These are phyloP conservation scores for Lithophane socia DNA, from an alignment of 2,888 invertebrate genomes.

Conservation along the genomic window DNA sequence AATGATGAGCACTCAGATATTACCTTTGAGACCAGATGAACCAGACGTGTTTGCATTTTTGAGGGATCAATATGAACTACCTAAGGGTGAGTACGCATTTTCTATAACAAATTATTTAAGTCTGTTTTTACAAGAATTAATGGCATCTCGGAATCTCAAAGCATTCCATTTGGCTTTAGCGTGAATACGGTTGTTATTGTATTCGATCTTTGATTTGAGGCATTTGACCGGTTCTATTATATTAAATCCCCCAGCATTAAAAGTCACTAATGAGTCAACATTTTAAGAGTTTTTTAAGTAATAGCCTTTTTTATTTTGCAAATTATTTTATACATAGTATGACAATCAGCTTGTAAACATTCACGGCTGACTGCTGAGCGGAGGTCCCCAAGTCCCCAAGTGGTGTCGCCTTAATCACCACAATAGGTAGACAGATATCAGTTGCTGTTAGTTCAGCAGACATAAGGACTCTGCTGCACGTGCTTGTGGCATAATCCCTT, in stretches of 20 bases:
- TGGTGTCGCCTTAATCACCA: neutral
- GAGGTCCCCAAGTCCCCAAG: neutral
- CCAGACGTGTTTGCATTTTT: conserved; percentile 78
- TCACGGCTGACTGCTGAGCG: neutral
- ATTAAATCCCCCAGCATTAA: neutral
- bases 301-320: neutral
- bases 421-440: neutral
- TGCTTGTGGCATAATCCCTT: neutral
- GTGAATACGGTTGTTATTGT: neutral
- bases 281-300: neutral
- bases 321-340: neutral
- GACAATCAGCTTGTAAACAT: neutral
- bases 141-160: neutral
- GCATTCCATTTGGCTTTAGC: neutral
- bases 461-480: neutral
- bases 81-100: conserved; percentile 77
- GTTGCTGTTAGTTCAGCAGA: neutral
- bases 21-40: conserved; percentile 72
- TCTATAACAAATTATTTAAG: neutral
- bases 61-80: conserved; percentile 81
- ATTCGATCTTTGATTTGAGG: neutral
- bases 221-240: neutral
- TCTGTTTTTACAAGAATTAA: neutral
- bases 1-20: conserved; percentile 79
- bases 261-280: neutral